These are phyloP conservation scores for Gymnobelideus leadbeateri DNA, from an alignment of 2,113 vertebrate genomes.

Conservation along the genomic window DNA sequence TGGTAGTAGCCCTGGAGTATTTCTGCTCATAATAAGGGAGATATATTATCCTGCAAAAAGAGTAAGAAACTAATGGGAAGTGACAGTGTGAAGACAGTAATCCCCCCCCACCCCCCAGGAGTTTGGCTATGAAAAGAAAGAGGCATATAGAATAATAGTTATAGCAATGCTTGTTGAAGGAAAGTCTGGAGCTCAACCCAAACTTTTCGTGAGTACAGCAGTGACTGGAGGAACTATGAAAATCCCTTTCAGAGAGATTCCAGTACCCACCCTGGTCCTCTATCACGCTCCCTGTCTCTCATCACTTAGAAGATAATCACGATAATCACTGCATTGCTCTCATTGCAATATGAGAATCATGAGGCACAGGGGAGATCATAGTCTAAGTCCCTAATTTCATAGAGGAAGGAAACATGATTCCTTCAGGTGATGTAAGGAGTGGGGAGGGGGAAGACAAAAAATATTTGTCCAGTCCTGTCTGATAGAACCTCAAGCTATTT, in stretches of 20 bases:
- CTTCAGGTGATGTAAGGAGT: not conserved
- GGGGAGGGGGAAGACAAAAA: not conserved
- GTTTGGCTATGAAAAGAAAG: not conserved
- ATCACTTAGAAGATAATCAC: not conserved
- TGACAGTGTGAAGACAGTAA: not conserved
- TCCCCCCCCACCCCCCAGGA: too few relatives aligned
- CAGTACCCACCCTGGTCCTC: not conserved
- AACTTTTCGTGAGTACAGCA: not conserved
- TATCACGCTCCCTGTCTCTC: not conserved
- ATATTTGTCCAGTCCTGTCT: not conserved
- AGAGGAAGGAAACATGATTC: not conserved
- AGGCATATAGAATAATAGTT: not conserved
- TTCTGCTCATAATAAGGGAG: not conserved
- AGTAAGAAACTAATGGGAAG: not conserved
- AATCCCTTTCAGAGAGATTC: not conserved
- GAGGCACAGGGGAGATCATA: not conserved
- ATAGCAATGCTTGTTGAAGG: not conserved
- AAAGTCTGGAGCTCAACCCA: not conserved
- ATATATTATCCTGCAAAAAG: not conserved
- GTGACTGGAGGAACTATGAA: not conserved
- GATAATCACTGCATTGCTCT: not conserved
- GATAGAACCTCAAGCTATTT: not conserved
- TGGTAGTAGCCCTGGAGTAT: not conserved
- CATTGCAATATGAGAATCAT: not conserved
- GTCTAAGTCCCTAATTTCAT: not conserved